phyloP scores from a whole-genome alignment of 2,797 vertebrate genomes.

The Cygnus olor region DNA sequence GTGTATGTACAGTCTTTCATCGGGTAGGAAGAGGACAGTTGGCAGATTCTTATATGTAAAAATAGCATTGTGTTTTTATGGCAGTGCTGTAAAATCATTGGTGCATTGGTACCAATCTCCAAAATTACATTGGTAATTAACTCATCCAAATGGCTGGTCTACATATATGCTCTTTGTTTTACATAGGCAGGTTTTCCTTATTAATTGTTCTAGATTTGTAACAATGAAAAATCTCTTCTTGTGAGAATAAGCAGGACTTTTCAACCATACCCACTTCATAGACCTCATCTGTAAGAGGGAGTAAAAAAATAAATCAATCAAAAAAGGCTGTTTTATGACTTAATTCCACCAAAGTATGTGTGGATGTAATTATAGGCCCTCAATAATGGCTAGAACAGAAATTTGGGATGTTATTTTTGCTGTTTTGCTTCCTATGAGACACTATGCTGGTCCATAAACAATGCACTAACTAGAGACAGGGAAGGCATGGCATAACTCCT shows the following conservation, averaged over 20 bases:
- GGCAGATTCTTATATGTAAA: background rate
- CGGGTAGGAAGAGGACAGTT: background rate
- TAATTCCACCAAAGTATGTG: background rate
- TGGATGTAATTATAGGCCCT: background rate
- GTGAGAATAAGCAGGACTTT: background rate
- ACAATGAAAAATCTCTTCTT: background rate
- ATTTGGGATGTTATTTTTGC: background rate
- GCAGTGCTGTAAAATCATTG: background rate
- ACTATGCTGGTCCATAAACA: background rate
- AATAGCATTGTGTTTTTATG: background rate
- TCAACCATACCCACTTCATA: background rate
- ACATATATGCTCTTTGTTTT: background rate
- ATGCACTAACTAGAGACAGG: background rate
- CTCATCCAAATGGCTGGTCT: background rate
- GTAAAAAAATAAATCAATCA: too few relatives aligned
- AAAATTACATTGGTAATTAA: background rate
- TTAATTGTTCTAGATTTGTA: background rate
- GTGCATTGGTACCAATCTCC: background rate
- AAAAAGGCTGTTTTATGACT: background rate
- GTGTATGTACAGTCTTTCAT: background rate
- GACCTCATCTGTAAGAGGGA: background rate
- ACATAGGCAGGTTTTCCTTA: background rate
- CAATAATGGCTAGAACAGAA: background rate
- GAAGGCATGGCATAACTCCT: background rate
- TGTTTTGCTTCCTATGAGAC: background rate